Percentiles rank a stretch among this genome's conserved stretches.
phyloP scores from a whole-genome alignment of 2,888 invertebrate species.

The Piscicola geometra region DNA sequence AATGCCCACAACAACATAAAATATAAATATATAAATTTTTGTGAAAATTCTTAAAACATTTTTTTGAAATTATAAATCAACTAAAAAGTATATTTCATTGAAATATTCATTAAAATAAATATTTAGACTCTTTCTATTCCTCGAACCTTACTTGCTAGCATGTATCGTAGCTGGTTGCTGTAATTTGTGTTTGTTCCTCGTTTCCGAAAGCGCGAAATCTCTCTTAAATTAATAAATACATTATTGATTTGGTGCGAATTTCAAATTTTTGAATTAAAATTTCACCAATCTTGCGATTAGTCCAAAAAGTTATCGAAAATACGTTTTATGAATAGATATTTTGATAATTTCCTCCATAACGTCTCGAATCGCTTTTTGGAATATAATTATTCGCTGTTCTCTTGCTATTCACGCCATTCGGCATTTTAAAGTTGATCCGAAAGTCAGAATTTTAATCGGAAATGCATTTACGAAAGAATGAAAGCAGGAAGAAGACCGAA shows the following conservation, averaged over 20 bases:
- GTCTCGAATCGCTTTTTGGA: not conserved
- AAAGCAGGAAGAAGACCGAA: not conserved
- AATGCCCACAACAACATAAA: slow-evolving; percentile 5
- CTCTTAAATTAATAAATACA: slow-evolving; percentile 35
- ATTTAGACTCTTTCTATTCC: too few species aligned
- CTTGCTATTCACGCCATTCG: not conserved
- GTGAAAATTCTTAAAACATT: not conserved
- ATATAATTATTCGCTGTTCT: not conserved
- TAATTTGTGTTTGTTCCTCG: slow-evolving; percentile 30
- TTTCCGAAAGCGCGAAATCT: slow-evolving; percentile 37
- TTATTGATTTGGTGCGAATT: slow-evolving; percentile 28
- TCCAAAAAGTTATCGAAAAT: slow-evolving; percentile 21
- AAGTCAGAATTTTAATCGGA: not conserved
- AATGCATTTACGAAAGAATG: slow-evolving; percentile 30
- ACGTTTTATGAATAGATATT: slow-evolving; percentile 15
- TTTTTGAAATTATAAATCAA: not conserved
- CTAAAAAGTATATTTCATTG: not conserved
- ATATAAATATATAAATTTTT: too few species aligned
- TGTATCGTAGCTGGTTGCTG: slow-evolving; percentile 17
- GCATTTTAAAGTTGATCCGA: not conserved
- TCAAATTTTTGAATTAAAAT: slow-evolving; percentile 27
- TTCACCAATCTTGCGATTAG: not conserved
- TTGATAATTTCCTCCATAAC: not conserved
- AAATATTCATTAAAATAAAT: too few species aligned
- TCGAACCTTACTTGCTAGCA: not conserved